Conservation (phyloP, 2,113 vertebrate genomes). For the Peromyscus polionotus region DNA sequence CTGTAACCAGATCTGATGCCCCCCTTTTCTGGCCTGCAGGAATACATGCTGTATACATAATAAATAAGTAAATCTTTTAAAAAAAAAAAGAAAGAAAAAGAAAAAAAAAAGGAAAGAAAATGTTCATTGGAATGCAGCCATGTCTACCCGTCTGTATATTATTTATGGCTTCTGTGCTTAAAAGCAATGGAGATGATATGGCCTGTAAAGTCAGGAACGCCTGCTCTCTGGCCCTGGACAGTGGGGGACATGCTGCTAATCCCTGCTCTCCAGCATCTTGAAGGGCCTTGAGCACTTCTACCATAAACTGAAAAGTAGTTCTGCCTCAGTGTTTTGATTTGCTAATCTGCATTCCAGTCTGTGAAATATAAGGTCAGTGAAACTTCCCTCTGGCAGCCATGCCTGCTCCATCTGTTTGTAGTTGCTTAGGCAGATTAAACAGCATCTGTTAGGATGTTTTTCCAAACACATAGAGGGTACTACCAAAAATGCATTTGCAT, state of each 20-base stretch:
- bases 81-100: no score
- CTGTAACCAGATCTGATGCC: no score
- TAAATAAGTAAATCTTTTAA: no score
- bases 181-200: background rate
- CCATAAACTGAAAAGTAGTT: background rate
- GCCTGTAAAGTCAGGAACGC: background rate
- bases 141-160: background rate
- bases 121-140: background rate
- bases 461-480: constrained; percentile 25
- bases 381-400: constrained; percentile 44
- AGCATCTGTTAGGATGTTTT: constrained; percentile 69
- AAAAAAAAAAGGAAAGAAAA: background rate
- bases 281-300: background rate
- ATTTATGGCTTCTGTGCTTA: background rate
- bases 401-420: constrained; percentile 67
- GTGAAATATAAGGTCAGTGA: constrained; percentile 52
- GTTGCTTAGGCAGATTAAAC: constrained; percentile 69
- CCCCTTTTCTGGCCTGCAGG: no score
- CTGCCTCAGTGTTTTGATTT: background rate
- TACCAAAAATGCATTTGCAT: background rate
- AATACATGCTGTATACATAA: no score
- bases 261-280: background rate
- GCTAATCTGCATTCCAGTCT: background rate
- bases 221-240: background rate
- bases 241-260: background rate